Percentiles rank a stretch among this genome's conserved stretches.
These are phyloP conservation scores for Chauna torquata DNA, from an alignment of 2,113 vertebrate genomes.

Conservation along the genomic window DNA sequence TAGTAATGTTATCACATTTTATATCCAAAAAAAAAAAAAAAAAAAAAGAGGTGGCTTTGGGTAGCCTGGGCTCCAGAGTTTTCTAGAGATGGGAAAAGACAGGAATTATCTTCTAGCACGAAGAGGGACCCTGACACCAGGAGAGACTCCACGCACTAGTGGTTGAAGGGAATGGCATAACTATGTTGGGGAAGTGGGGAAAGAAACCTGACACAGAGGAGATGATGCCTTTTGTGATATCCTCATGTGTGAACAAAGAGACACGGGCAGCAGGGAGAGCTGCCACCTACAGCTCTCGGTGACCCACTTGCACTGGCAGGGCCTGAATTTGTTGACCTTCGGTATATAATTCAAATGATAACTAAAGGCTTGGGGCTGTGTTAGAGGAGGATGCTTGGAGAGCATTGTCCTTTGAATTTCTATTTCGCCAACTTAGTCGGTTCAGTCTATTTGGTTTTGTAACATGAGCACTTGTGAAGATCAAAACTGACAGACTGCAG, in stretches of 20 bases:
- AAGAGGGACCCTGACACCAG: background rate
- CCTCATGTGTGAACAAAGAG: background rate
- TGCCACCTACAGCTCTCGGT: background rate
- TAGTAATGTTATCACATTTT: background rate
- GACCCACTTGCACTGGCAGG: background rate
- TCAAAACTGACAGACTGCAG: background rate
- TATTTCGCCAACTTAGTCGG: accelerated
- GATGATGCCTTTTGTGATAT: background rate
- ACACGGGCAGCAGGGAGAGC: background rate
- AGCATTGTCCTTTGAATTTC: background rate
- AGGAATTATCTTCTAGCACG: background rate
- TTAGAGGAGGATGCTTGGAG: background rate
- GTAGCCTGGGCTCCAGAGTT: background rate
- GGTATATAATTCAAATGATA: background rate
- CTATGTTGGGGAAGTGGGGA: background rate
- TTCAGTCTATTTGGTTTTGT: background rate
- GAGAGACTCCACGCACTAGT: background rate
- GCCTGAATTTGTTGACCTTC: conserved; percentile 13
- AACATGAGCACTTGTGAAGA: accelerated
- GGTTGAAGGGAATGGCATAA: background rate
- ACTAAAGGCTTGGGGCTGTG: background rate
- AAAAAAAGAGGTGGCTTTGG: background rate
- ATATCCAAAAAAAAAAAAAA: no score
- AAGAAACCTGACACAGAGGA: background rate
- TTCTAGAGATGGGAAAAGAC: background rate